Evolutionary conservation across 2,113 vertebrate species (phyloP).

Genomic region (Charina bottae): DNA sequence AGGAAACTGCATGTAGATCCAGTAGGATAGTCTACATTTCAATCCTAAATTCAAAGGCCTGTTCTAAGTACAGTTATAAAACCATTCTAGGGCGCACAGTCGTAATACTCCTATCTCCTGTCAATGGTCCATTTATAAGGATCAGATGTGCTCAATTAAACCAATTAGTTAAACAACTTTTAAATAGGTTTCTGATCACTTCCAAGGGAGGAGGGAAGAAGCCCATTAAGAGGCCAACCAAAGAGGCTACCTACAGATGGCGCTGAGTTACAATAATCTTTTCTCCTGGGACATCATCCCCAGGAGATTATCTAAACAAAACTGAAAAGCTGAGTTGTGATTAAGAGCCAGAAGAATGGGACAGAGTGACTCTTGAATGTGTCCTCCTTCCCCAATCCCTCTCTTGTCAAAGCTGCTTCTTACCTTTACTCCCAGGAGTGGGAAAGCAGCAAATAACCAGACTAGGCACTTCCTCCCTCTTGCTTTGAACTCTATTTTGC

Average conservation of each 20-base stretch:
- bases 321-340: neutral
- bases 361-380: neutral
- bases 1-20: neutral
- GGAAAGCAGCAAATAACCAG: neutral
- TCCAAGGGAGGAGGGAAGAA: conserved; percentile 18
- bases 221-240: conserved; percentile 21
- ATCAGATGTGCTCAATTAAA: neutral
- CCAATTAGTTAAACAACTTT: conserved; percentile 36
- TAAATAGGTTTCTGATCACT: conserved; percentile 40
- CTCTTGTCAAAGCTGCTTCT: neutral
- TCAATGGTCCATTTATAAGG: conserved; percentile 35
- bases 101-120: conserved; percentile 39
- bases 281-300: neutral
- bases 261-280: neutral
- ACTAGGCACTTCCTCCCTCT: too few relatives aligned
- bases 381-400: neutral
- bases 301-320: neutral
- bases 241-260: neutral
- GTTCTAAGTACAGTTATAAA: conserved; percentile 40
- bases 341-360: neutral
- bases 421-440: neutral
- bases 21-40: too few relatives aligned
- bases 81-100: conserved; percentile 22
- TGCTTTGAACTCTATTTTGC: neutral
- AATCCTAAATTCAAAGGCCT: neutral